Base-by-base conservation (phyloP, 2,113 vertebrate species). In the Circaetus gallicus region DNA sequence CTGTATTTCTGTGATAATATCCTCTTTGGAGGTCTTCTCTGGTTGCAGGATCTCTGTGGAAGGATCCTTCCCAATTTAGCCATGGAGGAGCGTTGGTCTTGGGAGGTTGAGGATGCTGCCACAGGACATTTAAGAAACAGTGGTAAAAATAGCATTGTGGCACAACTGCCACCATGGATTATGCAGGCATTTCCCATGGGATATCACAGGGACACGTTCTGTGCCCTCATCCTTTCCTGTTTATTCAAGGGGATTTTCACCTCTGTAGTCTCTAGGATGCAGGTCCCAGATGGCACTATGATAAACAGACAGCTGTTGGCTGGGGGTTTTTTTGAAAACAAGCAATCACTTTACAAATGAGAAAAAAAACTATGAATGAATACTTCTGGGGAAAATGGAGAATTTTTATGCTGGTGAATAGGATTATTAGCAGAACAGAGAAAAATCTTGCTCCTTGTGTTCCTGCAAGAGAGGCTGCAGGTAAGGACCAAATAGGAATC, bases 161-260 rank as follows among this genome's bases (percentile, higher is more conserved):
- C 22, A n/a, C 24, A 45, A 58, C 34, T 67, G 45, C 52, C 47
- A 71, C 32, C 19, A 10, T 25, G 52, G 61, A 55, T 92, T 85
- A 79, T 10, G 17, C n/a, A 63, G 86, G 56, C 43, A 38, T 76
- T 80, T 92, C 71, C 52, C 67, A 36, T 13, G n/a, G 66, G n/a
- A 63, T 69, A 10, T 32, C 3, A 0, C 7, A 91, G 42, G 38
- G 53, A 10, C 62, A 12, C 20, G 25, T 77, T 81, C 83, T 42
- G 11, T 83, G 67, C 16, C 36, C 20, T 80, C 17, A 25, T 80
- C 32, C 22, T 59, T 89, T 83, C 77, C 67, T 89, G 49, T 91
- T 91, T 83, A 59, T 86, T 69, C 36, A 77, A 58, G 58, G 9
- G 58, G 43, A 73, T 90, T 97, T 93, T 95, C 79, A 89, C 79